Evolutionary conservation across 2,888 invertebrate species (phyloP), one percentile per base, ranked within the genome.

Genomic region (Aproaerema taeniolella): DNA sequence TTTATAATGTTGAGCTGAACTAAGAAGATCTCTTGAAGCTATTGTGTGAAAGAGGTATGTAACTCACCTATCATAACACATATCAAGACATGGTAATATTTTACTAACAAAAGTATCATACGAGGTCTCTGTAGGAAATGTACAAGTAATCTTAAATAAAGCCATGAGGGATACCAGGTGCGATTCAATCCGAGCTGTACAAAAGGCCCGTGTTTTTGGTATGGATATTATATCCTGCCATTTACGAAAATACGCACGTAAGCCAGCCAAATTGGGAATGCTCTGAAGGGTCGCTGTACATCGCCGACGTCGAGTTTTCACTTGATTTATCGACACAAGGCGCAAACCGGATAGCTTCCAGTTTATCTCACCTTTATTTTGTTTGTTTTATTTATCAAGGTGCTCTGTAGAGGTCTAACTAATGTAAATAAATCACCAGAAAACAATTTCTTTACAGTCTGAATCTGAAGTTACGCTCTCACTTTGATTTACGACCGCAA

Each of bases 281-380:
- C 26, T 30, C 24, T 38, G 31, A 34, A 34, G 38, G 42, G 38
- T 32, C 24, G 38, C 1, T 15, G 4, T 12, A 1, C 26, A 15
- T 6, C n/a, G 26, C 35, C 15, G 14, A 17, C 31, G 41, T 30
- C 32, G 41, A 31, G 25, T 42, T 39, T 39, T 39, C 39, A 35
- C 39, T 30, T 42, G 42, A 42, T 42, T 42, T 42, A 42, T 42
- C 17, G 34, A 11, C 30, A 20, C 4, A 7, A 29, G 41, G 29
- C 32, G 32, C 32, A 32, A 38, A 34, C 38, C 25, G 29, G 30
- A 28, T 24, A 36, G 30, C 39, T 31, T 17, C 38, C 35, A 31
- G 26, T 42, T 39, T 38, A 35, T 38, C 42, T 39, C 39, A 39
- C 42, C 42, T 39, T 42, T 36, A 39, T 42, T 42, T 39, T 39